phyloP scores from a whole-genome alignment of 2,888 invertebrate species.

The Ectobius pallidus region DNA sequence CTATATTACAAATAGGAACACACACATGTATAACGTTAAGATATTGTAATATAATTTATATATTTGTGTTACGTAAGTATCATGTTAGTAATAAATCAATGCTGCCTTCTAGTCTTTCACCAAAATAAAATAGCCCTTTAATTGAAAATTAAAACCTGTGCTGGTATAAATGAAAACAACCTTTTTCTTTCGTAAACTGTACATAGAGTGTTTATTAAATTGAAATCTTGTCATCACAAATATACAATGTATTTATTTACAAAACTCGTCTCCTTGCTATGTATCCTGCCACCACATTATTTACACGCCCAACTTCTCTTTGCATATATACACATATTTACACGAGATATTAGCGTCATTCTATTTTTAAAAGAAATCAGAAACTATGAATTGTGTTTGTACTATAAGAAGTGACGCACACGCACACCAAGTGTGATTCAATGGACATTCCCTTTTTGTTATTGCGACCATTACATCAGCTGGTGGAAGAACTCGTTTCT shows the following conservation, averaged over 20 bases:
- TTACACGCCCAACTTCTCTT: background rate
- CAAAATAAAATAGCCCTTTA: too few relatives aligned
- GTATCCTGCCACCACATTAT: background rate
- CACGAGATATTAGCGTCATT: background rate
- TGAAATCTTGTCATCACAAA: slow-evolving; percentile 31
- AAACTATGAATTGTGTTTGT: slow-evolving; percentile 16
- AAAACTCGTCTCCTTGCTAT: slow-evolving; percentile 7
- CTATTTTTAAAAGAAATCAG: background rate
- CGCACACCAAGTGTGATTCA: background rate
- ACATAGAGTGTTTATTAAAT: slow-evolving; percentile 34
- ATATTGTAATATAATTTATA: too few relatives aligned
- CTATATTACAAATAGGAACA: too few relatives aligned
- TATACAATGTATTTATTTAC: slow-evolving; percentile 34
- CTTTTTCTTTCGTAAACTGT: slow-evolving; percentile 24
- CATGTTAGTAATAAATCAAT: too few relatives aligned
- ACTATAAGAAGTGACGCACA: slow-evolving; percentile 13
- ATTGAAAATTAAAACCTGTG: too few relatives aligned
- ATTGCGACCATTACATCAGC: background rate
- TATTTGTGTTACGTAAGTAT: too few relatives aligned
- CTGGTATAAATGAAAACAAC: too few relatives aligned
- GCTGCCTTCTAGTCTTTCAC: too few relatives aligned
- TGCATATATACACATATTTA: slow-evolving; percentile 9
- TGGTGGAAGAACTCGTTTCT: background rate
- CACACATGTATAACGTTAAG: too few relatives aligned
- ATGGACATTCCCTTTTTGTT: background rate